These are phyloP conservation scores for Eristalis pertinax DNA, from an alignment of 2,888 invertebrate species.

Conservation along the genomic window DNA sequence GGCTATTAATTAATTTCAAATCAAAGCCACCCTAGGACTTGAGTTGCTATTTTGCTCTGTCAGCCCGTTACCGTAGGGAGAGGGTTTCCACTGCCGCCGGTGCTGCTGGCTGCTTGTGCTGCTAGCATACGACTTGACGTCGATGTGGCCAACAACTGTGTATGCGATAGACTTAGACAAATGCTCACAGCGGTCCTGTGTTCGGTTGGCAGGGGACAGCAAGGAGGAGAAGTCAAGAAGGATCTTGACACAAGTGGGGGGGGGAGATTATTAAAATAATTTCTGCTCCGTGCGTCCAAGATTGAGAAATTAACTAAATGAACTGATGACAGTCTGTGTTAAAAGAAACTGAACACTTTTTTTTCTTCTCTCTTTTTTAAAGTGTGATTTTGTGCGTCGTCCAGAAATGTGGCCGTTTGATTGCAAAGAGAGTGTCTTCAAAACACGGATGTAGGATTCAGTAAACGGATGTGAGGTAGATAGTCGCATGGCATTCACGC, in stretches of 20 bases:
- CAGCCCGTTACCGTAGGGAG: conserved; percentile 21
- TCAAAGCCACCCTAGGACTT: conserved; percentile 64
- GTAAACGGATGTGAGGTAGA: too few relatives aligned
- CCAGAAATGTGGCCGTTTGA: too few relatives aligned
- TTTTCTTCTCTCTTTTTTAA: too few relatives aligned
- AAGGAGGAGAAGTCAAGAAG: conserved; percentile 18
- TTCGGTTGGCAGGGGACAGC: conserved; percentile 27
- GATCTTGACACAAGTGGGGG: conserved; percentile 5
- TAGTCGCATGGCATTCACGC: too few relatives aligned
- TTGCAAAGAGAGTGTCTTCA: too few relatives aligned
- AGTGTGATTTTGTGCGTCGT: too few relatives aligned
- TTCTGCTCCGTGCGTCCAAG: conserved; percentile 25
- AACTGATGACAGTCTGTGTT: conserved; percentile 30
- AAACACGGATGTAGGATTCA: too few relatives aligned
- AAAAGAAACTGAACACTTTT: conserved; percentile 5
- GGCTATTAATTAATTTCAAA: conserved; percentile 71
- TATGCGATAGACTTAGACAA: conserved; percentile 49
- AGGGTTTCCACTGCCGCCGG: neutral
- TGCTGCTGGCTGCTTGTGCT: neutral
- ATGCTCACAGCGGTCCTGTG: conserved; percentile 45
- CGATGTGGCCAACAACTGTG: conserved; percentile 58
- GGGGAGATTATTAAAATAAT: conserved; percentile 50
- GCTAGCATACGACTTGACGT: conserved; percentile 24
- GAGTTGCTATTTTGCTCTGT: conserved; percentile 60
- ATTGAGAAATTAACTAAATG: conserved; percentile 26